Evolutionary conservation across 2,888 invertebrate genomes (phyloP).

Genomic region (Hydropsyche betteni): DNA sequence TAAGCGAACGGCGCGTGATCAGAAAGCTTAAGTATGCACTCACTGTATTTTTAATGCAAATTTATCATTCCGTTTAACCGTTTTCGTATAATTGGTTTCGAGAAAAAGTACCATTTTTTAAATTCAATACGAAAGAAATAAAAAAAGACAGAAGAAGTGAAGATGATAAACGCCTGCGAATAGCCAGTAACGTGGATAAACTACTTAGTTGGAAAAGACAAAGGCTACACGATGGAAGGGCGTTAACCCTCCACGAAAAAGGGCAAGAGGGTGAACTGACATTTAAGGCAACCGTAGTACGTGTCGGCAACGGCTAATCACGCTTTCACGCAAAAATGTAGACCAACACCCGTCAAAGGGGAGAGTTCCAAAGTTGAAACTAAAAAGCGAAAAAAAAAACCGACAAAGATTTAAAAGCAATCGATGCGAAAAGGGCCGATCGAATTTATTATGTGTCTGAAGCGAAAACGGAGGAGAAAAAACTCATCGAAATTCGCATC

Average conservation of each 20-base stretch:
- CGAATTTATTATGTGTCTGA: no score
- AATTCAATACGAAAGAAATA: background rate
- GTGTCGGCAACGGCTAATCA: constrained; percentile 39
- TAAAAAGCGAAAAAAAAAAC: no score
- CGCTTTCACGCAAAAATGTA: constrained; percentile 26
- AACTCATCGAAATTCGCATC: no score
- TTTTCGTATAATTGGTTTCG: no score
- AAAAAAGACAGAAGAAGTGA: constrained; percentile 13
- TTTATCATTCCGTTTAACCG: no score
- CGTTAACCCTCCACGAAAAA: constrained; percentile 35
- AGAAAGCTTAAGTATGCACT: constrained; percentile 55
- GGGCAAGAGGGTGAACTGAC: constrained; percentile 25
- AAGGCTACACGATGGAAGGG: constrained; percentile 35
- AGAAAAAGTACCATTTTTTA: no score
- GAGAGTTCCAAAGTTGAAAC: no score
- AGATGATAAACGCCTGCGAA: constrained; percentile 18
- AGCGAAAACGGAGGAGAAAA: no score
- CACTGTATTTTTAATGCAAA: no score
- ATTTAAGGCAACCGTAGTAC: constrained; percentile 18
- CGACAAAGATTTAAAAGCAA: no score
- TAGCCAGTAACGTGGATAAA: constrained; percentile 23
- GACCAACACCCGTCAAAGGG: background rate
- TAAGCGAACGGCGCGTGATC: constrained; percentile 64
- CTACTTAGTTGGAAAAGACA: constrained; percentile 37
- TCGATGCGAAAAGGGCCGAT: no score